phyloP scores from a whole-genome alignment of 2,113 vertebrate genomes.

The Pseudolaguvia tuberculata region DNA sequence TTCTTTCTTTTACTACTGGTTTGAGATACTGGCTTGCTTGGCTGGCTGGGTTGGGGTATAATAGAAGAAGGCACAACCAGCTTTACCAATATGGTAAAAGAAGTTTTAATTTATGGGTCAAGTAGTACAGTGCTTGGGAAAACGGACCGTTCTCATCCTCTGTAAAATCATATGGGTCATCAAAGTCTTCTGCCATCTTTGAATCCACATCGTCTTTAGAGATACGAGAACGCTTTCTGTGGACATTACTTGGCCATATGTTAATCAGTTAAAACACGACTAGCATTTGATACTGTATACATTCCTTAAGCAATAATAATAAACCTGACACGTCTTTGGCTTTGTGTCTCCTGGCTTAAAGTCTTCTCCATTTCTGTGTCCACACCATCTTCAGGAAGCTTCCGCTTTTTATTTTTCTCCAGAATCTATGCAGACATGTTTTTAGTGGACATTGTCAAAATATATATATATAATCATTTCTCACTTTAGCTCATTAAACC shows the following conservation, averaged over 20 bases:
- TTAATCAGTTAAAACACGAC: background rate
- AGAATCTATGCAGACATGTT: conserved; percentile 47
- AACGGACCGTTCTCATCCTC: conserved; percentile 45
- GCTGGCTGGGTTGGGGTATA: conserved; percentile 49
- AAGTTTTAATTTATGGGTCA: background rate
- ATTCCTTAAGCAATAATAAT: background rate
- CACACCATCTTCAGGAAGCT: conserved; percentile 44
- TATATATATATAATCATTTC: no score
- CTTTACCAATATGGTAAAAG: background rate
- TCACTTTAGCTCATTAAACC: background rate
- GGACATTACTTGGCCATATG: background rate
- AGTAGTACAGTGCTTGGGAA: background rate
- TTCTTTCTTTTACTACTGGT: conserved; percentile 46
- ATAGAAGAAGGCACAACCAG: background rate
- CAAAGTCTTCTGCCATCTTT: conserved; percentile 40
- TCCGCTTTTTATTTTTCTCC: conserved; percentile 55
- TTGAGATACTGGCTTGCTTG: conserved; percentile 37
- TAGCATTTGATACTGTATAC: background rate
- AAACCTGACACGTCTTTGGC: conserved; percentile 52
- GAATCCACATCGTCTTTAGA: conserved; percentile 46
- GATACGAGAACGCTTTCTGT: conserved; percentile 46
- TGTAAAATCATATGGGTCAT: conserved; percentile 55
- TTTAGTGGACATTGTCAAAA: background rate
- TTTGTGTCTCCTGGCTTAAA: conserved; percentile 43
- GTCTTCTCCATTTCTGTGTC: conserved; percentile 33